Conservation (phyloP, 92 coral and sea anemone genomes). For the Nematostella vectensis region DNA sequence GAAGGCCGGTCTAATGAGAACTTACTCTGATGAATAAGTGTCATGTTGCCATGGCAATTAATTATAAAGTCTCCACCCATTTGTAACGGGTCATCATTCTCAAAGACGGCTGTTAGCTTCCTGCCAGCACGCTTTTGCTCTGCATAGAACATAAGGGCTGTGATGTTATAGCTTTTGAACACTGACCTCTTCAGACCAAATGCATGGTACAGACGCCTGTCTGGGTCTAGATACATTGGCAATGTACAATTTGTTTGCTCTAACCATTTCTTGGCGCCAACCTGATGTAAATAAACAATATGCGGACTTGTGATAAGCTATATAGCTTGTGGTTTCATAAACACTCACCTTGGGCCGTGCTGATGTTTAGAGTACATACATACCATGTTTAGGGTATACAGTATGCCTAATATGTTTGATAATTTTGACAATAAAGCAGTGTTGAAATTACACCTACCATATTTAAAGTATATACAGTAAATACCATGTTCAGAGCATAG, state of each 20-base stretch:
- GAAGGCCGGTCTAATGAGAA: conserved; percentile 72
- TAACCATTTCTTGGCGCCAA: conserved; percentile 74
- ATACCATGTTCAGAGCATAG: too few species aligned
- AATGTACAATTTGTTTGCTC: conserved; percentile 68
- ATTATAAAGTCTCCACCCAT: conserved; percentile 92
- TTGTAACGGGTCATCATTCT: conserved; percentile 84
- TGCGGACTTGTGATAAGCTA: too few species aligned
- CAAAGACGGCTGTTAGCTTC: conserved; percentile 44
- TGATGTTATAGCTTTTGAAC: conserved; percentile 61
- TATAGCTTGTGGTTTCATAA: neutral
- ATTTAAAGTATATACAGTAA: too few species aligned
- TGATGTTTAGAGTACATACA: too few species aligned
- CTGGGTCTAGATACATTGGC: conserved; percentile 62
- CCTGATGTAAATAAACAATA: conserved; percentile 28
- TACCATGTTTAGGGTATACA: too few species aligned
- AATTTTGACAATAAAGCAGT: too few species aligned
- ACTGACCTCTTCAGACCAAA: conserved; percentile 79
- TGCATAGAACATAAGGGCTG: conserved; percentile 71
- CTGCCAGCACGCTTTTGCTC: conserved; percentile 80
- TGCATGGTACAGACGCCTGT: conserved; percentile 55
- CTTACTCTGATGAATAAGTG: conserved; percentile 63
- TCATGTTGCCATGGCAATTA: conserved; percentile 63
- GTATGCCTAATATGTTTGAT: too few species aligned
- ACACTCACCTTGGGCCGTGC: neutral
- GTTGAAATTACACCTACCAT: too few species aligned